Percentiles rank a stretch among this genome's conserved stretches.
These are phyloP conservation scores for Rhinoptilus africanus DNA, from an alignment of 2,113 vertebrate genomes.

Conservation along the genomic window DNA sequence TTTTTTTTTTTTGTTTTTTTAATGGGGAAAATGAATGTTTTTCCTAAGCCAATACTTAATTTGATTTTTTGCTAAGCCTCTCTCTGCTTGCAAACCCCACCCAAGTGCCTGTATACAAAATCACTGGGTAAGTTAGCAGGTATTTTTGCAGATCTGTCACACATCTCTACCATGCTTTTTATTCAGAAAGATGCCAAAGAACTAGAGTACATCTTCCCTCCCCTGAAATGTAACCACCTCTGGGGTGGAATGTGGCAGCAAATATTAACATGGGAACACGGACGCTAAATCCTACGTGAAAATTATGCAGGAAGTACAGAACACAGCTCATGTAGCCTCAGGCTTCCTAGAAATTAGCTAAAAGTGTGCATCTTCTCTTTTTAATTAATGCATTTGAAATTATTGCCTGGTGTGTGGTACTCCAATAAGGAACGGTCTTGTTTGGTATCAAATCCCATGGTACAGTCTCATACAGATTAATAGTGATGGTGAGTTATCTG, in stretches of 20 bases:
- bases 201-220: slow-evolving; percentile 21
- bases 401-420: background rate
- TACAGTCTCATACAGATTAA: slow-evolving; percentile 10
- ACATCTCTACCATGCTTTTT: slow-evolving; percentile 37
- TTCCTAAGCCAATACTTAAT: slow-evolving; percentile 45
- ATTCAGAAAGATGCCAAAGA: slow-evolving; percentile 25
- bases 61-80: slow-evolving; percentile 43
- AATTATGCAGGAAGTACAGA: background rate
- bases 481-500: background rate
- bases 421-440: background rate
- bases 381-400: background rate
- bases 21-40: background rate
- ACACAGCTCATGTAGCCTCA: background rate
- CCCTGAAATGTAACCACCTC: background rate
- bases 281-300: slow-evolving; percentile 5
- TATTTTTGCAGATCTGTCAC: slow-evolving; percentile 44
- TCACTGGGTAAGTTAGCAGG: background rate
- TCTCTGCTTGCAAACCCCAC: slow-evolving; percentile 44
- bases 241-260: slow-evolving; percentile 15
- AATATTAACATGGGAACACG: background rate
- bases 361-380: slow-evolving; percentile 10
- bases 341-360: slow-evolving; percentile 22
- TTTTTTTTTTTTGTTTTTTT: background rate
- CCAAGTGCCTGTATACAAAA: background rate
- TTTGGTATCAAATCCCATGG: background rate